Evolutionary conservation across 2,113 vertebrate genomes (phyloP).

Genomic region (Semicossyphus pulcher): DNA sequence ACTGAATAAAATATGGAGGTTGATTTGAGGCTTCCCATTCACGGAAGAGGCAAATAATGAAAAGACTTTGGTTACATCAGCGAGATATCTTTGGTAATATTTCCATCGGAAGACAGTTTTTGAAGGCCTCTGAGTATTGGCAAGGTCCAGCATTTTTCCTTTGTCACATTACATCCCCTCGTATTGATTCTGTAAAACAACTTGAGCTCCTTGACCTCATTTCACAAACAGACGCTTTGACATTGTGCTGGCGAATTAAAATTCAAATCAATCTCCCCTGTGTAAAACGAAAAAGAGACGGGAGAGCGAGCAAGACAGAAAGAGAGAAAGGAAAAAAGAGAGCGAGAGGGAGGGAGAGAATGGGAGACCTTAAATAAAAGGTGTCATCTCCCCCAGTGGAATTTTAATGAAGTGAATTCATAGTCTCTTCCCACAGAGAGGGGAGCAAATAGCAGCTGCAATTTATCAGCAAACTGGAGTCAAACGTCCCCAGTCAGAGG

Average conservation of each 20-base stretch:
- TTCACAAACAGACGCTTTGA: slow-evolving; percentile 58
- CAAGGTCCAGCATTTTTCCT: slow-evolving; percentile 18
- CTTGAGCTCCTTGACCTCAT: slow-evolving; percentile 61
- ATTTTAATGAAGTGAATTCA: slow-evolving; percentile 68
- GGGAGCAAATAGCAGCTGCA: slow-evolving; percentile 40
- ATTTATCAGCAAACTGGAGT: slow-evolving; percentile 49
- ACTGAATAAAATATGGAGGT: slow-evolving; percentile 31
- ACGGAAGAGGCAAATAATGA: slow-evolving; percentile 18
- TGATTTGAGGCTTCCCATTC: slow-evolving; percentile 1
- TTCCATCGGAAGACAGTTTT: slow-evolving; percentile 9
- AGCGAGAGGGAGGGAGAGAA: background rate
- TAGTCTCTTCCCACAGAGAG: slow-evolving; percentile 33
- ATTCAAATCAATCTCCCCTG: slow-evolving; percentile 58
- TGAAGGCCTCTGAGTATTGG: background rate
- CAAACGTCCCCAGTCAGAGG: slow-evolving; percentile 30
- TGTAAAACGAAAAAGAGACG: slow-evolving; percentile 32
- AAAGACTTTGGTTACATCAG: slow-evolving; percentile 26
- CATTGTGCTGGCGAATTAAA: slow-evolving; percentile 68
- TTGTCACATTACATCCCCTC: slow-evolving; percentile 43
- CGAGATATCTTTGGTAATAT: slow-evolving; percentile 24
- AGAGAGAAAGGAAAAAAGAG: background rate
- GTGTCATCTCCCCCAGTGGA: slow-evolving; percentile 54
- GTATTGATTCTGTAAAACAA: slow-evolving; percentile 64
- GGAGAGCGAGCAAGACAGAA: slow-evolving; percentile 4
- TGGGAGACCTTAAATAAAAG: slow-evolving; percentile 65